A percentile compares a stretch with the other conserved stretches of the same genome.
phyloP scores from a whole-genome alignment of 2,888 invertebrate species.

The Azorinus chamasolen region DNA sequence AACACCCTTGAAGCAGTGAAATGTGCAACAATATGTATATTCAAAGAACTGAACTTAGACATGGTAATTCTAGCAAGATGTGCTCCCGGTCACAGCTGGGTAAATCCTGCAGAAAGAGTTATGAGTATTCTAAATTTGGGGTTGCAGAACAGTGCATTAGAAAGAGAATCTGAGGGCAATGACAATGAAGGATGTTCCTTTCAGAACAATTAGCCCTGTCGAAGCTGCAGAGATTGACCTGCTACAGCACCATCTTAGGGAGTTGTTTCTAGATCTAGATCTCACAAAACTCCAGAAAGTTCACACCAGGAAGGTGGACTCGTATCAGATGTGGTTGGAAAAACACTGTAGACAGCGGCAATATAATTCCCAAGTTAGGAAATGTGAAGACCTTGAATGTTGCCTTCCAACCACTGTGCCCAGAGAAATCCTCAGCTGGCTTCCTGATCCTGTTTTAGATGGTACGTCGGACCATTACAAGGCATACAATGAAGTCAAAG shows the following conservation, averaged over 20 bases:
- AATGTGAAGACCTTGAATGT: slow-evolving; percentile 21
- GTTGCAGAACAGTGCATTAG: slow-evolving; percentile 26
- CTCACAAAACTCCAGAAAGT: slow-evolving; percentile 6
- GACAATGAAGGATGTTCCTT: slow-evolving; percentile 3
- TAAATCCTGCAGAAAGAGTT: slow-evolving; percentile 44
- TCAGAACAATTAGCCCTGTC: slow-evolving; percentile 2
- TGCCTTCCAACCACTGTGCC: slow-evolving; percentile 21
- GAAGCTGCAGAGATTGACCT: slow-evolving; percentile 5
- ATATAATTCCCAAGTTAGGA: slow-evolving; percentile 21
- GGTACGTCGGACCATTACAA: slow-evolving; percentile 12
- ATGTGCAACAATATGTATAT: slow-evolving; percentile 32
- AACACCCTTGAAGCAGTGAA: slow-evolving; percentile 34
- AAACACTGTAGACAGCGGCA: slow-evolving; percentile 19
- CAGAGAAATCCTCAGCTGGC: slow-evolving; percentile 15
- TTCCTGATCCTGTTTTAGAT: slow-evolving; percentile 26
- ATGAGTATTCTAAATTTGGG: slow-evolving; percentile 47
- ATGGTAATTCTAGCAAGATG: slow-evolving; percentile 34
- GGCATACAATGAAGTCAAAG: slow-evolving; percentile 14
- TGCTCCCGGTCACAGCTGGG: slow-evolving; percentile 50
- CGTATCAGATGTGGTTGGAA: slow-evolving; percentile 11
- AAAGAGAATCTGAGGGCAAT: slow-evolving; percentile 23
- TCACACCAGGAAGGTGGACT: background rate
- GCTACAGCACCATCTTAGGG: slow-evolving; percentile 9
- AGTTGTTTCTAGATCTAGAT: slow-evolving; percentile 15
- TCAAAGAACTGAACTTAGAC: slow-evolving; percentile 41